phyloP scores from a whole-genome alignment of 2,113 vertebrate species.

The Genyomyrus donnyi region DNA sequence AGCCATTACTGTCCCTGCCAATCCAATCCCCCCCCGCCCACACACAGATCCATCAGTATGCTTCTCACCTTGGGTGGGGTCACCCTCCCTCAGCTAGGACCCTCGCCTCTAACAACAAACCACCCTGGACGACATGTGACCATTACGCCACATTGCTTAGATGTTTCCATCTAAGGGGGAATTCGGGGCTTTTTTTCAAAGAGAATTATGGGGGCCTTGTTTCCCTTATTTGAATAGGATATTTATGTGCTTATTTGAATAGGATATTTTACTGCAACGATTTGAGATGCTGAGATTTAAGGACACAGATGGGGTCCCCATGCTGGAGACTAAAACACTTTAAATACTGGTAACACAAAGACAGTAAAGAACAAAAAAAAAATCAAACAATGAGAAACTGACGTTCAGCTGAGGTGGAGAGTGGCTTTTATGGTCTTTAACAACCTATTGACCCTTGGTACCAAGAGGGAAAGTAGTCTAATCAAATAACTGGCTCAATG shows the following conservation, averaged over 20 bases:
- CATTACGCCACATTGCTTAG: neutral
- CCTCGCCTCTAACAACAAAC: neutral
- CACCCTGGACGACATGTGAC: neutral
- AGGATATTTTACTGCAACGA: neutral
- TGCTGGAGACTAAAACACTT: neutral
- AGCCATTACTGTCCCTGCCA: conserved; percentile 31
- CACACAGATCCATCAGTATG: neutral
- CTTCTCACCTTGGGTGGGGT: neutral
- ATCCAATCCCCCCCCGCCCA: neutral
- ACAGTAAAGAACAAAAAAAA: neutral
- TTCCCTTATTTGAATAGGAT: neutral
- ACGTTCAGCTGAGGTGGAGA: neutral
- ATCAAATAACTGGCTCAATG: neutral
- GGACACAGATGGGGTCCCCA: neutral
- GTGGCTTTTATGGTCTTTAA: neutral
- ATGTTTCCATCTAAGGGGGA: neutral
- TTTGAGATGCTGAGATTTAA: neutral
- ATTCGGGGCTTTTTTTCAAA: neutral
- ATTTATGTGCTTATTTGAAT: neutral
- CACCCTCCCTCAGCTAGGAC: neutral
- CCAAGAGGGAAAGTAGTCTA: neutral
- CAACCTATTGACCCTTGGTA: neutral
- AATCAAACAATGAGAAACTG: neutral
- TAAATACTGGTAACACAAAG: neutral
- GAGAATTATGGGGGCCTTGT: neutral